Evolutionary conservation across 2,888 invertebrate species (phyloP), one percentile per base, ranked within the genome.

Genomic region (Andrena bucephala): DNA sequence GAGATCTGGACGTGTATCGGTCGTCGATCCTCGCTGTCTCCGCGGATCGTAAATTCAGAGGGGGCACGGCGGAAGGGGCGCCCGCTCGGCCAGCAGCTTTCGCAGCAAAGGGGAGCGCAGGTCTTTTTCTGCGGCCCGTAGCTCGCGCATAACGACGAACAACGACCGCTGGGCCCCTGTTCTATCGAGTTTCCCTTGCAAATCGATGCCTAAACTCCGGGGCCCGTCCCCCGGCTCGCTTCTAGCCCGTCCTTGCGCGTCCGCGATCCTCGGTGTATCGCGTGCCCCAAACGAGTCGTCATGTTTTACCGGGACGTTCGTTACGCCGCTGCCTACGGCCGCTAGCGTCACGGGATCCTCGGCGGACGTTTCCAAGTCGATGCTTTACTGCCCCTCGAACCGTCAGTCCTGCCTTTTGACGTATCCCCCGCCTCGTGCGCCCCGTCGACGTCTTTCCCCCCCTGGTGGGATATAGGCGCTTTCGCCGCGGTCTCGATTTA

Each of bases 231-330:
- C 67, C 57, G 29, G 31, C n/a, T 33, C 79, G 50, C 54, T 29
- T 20, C 24, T 16, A 29, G 52, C 27, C 31, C 65, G 74, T 63
- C 33, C 60, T 76, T 54, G 57, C 54, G 31, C 5, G 54, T 24
- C 36, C 62, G 5, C 62, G 77, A 13, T 20, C 66, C 42, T 52
- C 62, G 20, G 60, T 74, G 83, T 78, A 87, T 87, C 89, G 86
- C 80, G 84, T 87, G 85, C 85, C 89, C 85, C 84, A 70, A n/a
- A 42, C 83, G 88, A 87, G 80, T 86, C 86, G 89, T 89, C 92
- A 88, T 92, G 91, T 92, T 92, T 92, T 90, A 91, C 90, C 92
- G 50, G 86, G 89, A 91, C 90, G 89, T 92, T 92, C 92, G 92
- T 92, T 92, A 92, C 88, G 89, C 89, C 83, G 86, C 68, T 83